These are phyloP conservation scores for Platysteira castanea DNA, from an alignment of 2,113 vertebrate genomes.

Conservation along the genomic window DNA sequence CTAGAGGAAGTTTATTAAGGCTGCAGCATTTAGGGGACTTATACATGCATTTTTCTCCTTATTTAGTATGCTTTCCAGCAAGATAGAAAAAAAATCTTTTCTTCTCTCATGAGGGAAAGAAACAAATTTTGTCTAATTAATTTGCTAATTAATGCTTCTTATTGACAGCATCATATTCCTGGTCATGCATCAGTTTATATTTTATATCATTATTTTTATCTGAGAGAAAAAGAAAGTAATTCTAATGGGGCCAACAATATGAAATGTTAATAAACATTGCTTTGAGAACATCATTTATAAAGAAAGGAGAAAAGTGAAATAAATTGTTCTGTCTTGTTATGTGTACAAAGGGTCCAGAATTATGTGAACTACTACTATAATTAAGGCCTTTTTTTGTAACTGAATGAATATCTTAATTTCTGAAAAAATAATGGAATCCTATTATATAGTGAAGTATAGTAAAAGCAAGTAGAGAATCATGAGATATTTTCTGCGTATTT, in stretches of 20 bases:
- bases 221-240: neutral
- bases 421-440: neutral
- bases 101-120: neutral
- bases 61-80: constrained; percentile 6
- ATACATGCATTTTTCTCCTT: neutral
- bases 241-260: neutral
- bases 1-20: constrained; percentile 34
- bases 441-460: neutral
- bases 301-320: neutral
- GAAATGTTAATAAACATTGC: neutral
- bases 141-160: constrained; percentile 47
- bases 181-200: neutral
- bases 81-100: neutral
- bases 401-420: neutral
- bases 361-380: neutral
- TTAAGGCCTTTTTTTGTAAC: neutral
- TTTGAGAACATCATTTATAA: neutral
- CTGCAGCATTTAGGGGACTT: neutral
- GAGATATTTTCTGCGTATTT: neutral
- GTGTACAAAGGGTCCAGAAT: neutral
- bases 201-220: neutral
- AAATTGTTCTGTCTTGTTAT: neutral
- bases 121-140: constrained; percentile 30
- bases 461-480: neutral
- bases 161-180: constrained; percentile 19